Base-by-base conservation (phyloP, 1,140 invertebrate species). In the Drosophila elegans region DNA sequence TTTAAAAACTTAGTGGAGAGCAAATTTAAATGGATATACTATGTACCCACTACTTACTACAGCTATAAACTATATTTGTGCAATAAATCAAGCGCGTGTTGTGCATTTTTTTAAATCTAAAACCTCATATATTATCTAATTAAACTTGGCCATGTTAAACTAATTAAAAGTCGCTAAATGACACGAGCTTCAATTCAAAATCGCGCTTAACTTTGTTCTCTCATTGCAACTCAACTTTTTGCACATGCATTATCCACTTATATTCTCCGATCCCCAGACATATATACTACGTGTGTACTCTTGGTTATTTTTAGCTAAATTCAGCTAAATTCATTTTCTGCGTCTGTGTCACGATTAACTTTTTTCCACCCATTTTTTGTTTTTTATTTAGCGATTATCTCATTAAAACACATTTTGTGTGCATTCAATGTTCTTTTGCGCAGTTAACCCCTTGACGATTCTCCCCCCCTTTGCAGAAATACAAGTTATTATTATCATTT, bases 371-470 rank as follows among this genome's bases (percentile, higher is more conserved):
- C 49, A 44, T 55, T 68, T 41, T 38, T 46, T 46, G 16, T 32
- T 66, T 84, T 53, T 67, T 21, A 1, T 21, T 21, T 69, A 34
- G 60, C 71, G 76, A 80, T 88, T 88, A 89, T 88, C 80, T 88
- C 84, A 88, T 88, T 83, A 59, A 82, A 83, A 71, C 46, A 68
- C 59, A 88, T 78, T 83, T 68, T 76, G 83, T 80, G 66, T 88
- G 83, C 83, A 88, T 83, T 75, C 68, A 57, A 42, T 55, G 49
- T 59, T 53, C 61, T 71, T 62, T 74, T 48, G 53, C 61, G 69
- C 63, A 73, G 67, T 52, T 46, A 48, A 32, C 32, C 38, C 36
- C 48, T 27, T 7, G n/a, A 4, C 38, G n/a, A 60, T 32, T 38
- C 16, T 21, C 12, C 16, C 25, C 12, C 32, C 42, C 63, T 6